Base-by-base conservation (phyloP, 1,140 invertebrate genomes). In the Druon quercuslanigerum region DNA sequence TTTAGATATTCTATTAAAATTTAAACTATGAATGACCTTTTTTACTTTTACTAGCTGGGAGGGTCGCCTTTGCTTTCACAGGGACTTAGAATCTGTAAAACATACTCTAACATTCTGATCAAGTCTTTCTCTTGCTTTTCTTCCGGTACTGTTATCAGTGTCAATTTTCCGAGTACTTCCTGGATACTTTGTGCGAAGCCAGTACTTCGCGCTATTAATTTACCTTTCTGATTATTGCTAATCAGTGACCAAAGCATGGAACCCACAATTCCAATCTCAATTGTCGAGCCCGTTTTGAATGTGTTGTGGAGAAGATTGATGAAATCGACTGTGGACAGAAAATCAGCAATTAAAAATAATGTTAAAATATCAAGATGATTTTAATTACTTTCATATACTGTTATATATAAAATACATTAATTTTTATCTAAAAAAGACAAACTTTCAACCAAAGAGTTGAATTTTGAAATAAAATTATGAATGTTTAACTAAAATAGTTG, bases 161-260 rank as follows among this genome's bases (percentile, higher is more conserved):
- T 81, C n/a, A 89, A 71, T 72, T 85, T 84, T 16, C 88, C 86
- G 14, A 90, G 78, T 3, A 86, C 86, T 73, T 88, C 85, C 52
- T 89, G 87, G 50, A 91, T 86, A 50, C 84, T 84, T 13, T 85
- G 83, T 0, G 82, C 74, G 79, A 91, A 88, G 8, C 90, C 89
- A 19, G 86, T 82, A 51, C 79, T 87, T 7, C 89, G 84, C 9
- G 82, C 82, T 9, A 89, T 88, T 33, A 90, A 78, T 77, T 91
- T 91, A 60, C 84, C 90, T 72, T 91, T 91, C 46, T 91, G 90
- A 79, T 90, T 91, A 52, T 91, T 91, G 19, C 82, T 83, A 9
- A 91, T 77, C 17, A 91, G 54, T 1, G 90, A 86, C 89, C 89
- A 90, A 2, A 91, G 51, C 71, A 86, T 87, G 1, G 86, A 86